Evolutionary conservation across 2,888 invertebrate species (phyloP).

Genomic region (Camptogramma bilineatum): DNA sequence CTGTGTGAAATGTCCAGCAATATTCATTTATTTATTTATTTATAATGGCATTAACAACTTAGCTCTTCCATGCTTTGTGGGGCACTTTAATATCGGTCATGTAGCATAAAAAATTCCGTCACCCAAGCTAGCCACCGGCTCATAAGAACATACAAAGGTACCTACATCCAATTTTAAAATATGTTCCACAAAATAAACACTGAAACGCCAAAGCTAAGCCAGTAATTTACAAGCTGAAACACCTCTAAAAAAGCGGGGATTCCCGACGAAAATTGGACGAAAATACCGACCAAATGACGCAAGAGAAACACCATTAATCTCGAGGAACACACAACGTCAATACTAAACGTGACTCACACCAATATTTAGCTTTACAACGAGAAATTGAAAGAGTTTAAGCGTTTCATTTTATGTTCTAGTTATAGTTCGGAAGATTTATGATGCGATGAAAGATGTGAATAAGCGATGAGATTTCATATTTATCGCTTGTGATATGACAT

Average conservation of each 20-base stretch:
- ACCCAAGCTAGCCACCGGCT: too few relatives aligned
- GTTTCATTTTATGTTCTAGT: conserved; percentile 17
- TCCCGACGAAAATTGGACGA: conserved; percentile 36
- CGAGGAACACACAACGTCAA: conserved; percentile 39
- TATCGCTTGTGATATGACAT: conserved; percentile 1
- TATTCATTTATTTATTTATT: too few relatives aligned
- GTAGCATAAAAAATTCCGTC: too few relatives aligned
- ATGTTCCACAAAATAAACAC: conserved; percentile 12
- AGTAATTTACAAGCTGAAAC: conserved; percentile 36
- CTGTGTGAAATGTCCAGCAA: too few relatives aligned
- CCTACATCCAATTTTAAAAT: conserved; percentile 3
- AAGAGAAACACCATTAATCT: conserved; percentile 50
- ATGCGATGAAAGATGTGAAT: conserved; percentile 6
- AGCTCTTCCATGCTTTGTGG: too few relatives aligned
- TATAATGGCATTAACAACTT: too few relatives aligned
- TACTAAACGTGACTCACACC: conserved; percentile 42
- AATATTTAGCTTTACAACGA: conserved; percentile 34
- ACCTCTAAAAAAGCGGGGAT: conserved; percentile 34
- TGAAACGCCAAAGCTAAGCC: conserved; percentile 22
- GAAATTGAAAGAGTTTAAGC: conserved; percentile 29
- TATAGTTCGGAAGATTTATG: conserved; percentile 16
- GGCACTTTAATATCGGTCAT: too few relatives aligned
- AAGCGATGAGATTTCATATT: conserved; percentile 2
- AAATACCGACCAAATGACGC: conserved; percentile 46
- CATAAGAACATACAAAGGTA: too few relatives aligned